Percentiles rank a stretch among this genome's conserved stretches.
phyloP scores from a whole-genome alignment of 2,888 invertebrate species.

The Dryobota labecula region DNA sequence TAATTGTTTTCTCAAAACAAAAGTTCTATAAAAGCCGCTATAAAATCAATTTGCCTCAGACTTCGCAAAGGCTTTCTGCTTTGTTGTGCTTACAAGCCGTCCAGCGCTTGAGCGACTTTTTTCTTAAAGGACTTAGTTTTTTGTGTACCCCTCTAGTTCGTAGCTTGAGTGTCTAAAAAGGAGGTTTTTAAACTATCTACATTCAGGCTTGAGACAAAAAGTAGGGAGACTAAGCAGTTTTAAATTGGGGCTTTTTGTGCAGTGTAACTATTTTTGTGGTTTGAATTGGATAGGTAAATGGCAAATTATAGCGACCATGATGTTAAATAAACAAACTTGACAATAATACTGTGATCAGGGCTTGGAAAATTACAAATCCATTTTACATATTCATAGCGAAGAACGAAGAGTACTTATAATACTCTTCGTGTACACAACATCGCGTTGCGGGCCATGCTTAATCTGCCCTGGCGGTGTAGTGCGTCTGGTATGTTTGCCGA shows the following conservation, averaged over 20 bases:
- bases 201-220: constrained; percentile 24
- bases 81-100: constrained; percentile 43
- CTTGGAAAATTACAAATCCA: too few relatives aligned
- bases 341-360: too few relatives aligned
- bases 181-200: constrained; percentile 21
- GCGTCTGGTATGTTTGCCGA: too few relatives aligned
- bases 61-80: constrained; percentile 20
- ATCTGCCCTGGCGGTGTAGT: too few relatives aligned
- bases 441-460: too few relatives aligned
- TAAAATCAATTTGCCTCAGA: constrained; percentile 29
- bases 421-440: too few relatives aligned
- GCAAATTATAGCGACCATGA: background rate
- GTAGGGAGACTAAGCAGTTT: constrained; percentile 9
- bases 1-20: constrained; percentile 33
- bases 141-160: constrained; percentile 8
- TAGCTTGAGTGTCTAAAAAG: constrained; percentile 34
- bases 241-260: constrained; percentile 13
- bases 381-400: too few relatives aligned
- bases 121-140: constrained; percentile 36
- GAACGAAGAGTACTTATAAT: too few relatives aligned
- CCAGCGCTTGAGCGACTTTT: constrained; percentile 40
- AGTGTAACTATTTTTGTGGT: background rate
- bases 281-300: background rate
- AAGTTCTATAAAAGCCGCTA: background rate
- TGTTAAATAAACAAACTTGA: background rate